Percentiles rank a stretch among this genome's conserved stretches.
Conservation (phyloP, 2,113 vertebrate species). For the Australoheros scitulus region DNA sequence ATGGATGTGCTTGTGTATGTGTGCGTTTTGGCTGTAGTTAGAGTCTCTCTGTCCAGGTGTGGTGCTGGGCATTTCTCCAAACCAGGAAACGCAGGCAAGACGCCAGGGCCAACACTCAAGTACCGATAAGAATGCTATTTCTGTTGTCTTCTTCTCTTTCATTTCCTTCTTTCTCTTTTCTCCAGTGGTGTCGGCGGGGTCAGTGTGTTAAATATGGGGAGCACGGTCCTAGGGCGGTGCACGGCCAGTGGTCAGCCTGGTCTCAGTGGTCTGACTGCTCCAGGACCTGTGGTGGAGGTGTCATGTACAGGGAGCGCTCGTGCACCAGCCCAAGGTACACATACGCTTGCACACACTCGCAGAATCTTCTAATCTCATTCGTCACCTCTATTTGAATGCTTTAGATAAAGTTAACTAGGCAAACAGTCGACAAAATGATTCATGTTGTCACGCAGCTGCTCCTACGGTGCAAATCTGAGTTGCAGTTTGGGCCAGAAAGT, state of each 20-base stretch:
- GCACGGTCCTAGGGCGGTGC: conserved; percentile 86
- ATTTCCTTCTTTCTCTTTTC: neutral
- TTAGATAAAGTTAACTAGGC: conserved; percentile 20
- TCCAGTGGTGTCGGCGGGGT: conserved; percentile 96
- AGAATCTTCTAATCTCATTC: conserved; percentile 23
- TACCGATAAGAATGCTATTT: conserved; percentile 44
- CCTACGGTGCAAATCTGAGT: conserved; percentile 14
- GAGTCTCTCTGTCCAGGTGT: conserved; percentile 67
- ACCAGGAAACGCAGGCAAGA: conserved; percentile 37
- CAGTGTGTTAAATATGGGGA: conserved; percentile 94
- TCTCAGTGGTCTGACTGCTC: conserved; percentile 93
- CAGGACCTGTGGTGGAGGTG: conserved; percentile 90
- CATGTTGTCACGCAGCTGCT: conserved; percentile 34
- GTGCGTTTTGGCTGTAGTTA: conserved; percentile 32
- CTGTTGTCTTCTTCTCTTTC: conserved; percentile 30
- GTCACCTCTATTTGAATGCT: conserved; percentile 24
- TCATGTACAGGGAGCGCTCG: conserved; percentile 88
- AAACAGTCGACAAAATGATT: conserved; percentile 51
- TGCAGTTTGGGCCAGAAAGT: conserved; percentile 36
- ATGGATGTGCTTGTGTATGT: conserved; percentile 28
- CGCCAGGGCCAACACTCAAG: conserved; percentile 11
- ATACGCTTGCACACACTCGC: neutral
- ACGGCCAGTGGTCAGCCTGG: conserved; percentile 96
- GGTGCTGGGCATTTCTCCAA: conserved; percentile 59
- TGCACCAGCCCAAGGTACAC: conserved; percentile 93